Evolutionary conservation across 2,888 invertebrate genomes (phyloP), one percentile per base, ranked within the genome.

Genomic region (Lasioglossum vierecki): DNA sequence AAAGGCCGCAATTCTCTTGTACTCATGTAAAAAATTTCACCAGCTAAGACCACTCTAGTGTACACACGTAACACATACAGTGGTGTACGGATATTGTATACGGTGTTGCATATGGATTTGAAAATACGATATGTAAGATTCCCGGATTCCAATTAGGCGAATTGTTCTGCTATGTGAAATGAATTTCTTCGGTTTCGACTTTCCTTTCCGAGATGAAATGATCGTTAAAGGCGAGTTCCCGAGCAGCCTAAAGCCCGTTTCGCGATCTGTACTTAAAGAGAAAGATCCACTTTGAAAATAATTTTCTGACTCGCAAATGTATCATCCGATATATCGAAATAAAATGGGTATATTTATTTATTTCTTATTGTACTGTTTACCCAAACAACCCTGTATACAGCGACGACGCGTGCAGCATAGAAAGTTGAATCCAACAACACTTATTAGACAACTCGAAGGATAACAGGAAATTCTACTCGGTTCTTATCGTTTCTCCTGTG

Each of bases 1-100:
- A 53, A 84, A 84, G 84, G 84, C 84, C 84, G 84, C 84, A 72
- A 63, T 83, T 84, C 84, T 84, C 84, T 84, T 84, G 84, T 84
- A 84, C 35, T 35, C 35, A 2, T 35, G 35, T 35, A 35, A 35
- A 35, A 35, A 35, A 35, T 35, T 35, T 35, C 35, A 35, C 35
- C 35, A 35, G 35, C 35, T 35, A 35, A 35, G 35, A 35, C 35
- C 35, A 35, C 35, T 35, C 35, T 35, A 35, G 35, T 35, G 35
- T 35, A 35, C 35, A 53, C 41, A 53, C 18, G 26, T 63, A 53
- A 53, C 18, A 22, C 46, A 53, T 39, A 22, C 73, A 35, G 4
- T 30, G 22, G 49, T 49, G 53, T 53, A 22, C 60, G 13, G 26
- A 60, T n/a, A 57, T 35, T 66, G 66, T 41, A 68, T 60, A 26